Base-by-base conservation (phyloP, 1,140 invertebrate species). In the Saxidomus purpurata region DNA sequence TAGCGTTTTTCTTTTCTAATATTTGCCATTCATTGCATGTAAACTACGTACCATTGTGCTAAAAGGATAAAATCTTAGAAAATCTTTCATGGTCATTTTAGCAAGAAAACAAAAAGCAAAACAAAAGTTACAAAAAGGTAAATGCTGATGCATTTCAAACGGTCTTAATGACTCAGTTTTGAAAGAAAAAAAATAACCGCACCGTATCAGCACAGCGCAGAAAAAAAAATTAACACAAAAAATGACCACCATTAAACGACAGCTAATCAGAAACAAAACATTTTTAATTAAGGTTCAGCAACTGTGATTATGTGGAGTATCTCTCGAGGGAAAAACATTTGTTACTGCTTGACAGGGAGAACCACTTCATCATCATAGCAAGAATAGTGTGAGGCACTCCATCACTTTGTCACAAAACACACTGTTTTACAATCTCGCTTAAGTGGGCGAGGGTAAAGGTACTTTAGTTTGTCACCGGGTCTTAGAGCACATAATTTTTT, bases 191-290 rank as follows among this genome's bases (percentile, higher is more conserved):
- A n/a, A n/a, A n/a, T n/a, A n/a, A n/a, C n/a, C n/a, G n/a, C n/a
- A n/a, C n/a, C n/a, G n/a, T n/a, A n/a, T n/a, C n/a, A n/a, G n/a
- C n/a, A n/a, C n/a, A n/a, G n/a, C n/a, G n/a, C n/a, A n/a, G n/a
- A n/a, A n/a, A n/a, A n/a, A n/a, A n/a, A 43, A 43, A 15, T 15
- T 28, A 63, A 28, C 59, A 25, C 67, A 40, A 71, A 67, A 67
- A 67, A 31, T 38, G 81, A 83, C 61, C 81, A 47, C 52, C 61
- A 69, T 69, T 69, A 85, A 85, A 85, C 61, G 38, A 84, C 83
- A 67, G n/a, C 25, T 55, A 74, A 85, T 76, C 69, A 2, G 69
- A 85, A 85, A 85, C 83, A 85, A 85, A 85, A 74, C 83, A 36
- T 74, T 74, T 85, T 74, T 85, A 85, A 85, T 85, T 71, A 85